These are phyloP conservation scores for Rhea pennata DNA, from an alignment of 2,113 vertebrate genomes.

Conservation along the genomic window DNA sequence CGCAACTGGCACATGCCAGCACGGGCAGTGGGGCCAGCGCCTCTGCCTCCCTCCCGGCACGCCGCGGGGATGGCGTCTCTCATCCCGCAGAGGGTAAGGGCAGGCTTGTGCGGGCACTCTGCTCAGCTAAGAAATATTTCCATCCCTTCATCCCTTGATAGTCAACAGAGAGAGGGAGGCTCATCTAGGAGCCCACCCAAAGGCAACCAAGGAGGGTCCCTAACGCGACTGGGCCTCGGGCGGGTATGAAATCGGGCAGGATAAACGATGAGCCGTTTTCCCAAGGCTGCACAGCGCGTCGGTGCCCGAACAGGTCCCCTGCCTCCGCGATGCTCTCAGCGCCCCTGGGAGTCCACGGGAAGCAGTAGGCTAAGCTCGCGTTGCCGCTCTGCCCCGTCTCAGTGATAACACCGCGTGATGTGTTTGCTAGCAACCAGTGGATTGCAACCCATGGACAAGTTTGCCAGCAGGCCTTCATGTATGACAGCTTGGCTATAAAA, in stretches of 20 bases:
- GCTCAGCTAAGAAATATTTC: neutral
- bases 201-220: neutral
- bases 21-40: neutral
- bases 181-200: neutral
- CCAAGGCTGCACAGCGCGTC: neutral
- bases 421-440: neutral
- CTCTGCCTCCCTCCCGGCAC: accelerated
- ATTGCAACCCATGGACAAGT: neutral
- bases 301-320: accelerated
- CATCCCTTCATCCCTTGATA: neutral
- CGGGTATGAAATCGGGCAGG: neutral
- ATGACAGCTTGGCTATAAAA: constrained; percentile 35
- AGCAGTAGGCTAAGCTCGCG: neutral
- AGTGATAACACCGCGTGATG: accelerated
- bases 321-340: accelerated
- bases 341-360: neutral
- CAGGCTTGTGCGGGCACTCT: neutral
- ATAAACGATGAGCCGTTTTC: neutral
- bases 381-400: neutral
- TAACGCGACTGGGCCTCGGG: neutral
- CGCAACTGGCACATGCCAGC: neutral
- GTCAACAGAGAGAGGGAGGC: neutral
- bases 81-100: neutral
- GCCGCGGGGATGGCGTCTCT: accelerated
- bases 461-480: constrained; percentile 33